Evolutionary conservation across 2,797 vertebrate genomes (phyloP).

Genomic region (Danio jaintianensis): DNA sequence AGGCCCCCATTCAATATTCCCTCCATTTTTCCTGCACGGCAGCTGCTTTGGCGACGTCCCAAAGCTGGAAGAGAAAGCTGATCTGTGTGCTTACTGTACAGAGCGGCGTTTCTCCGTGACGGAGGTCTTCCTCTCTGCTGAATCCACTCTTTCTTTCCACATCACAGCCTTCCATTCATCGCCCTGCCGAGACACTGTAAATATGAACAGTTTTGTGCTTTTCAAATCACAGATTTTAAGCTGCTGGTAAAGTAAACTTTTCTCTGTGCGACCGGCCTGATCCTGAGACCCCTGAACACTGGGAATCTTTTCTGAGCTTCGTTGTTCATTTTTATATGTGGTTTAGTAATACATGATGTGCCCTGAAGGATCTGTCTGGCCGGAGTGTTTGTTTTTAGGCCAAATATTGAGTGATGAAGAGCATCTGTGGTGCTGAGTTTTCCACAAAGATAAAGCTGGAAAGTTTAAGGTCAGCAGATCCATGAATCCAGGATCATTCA

Average conservation of each 20-base stretch:
- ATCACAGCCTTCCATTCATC: conserved; percentile 24
- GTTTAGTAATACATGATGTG: not conserved
- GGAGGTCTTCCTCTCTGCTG: conserved; percentile 39
- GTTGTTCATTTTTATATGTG: not conserved
- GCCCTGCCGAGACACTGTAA: conserved; percentile 8
- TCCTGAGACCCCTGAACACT: not conserved
- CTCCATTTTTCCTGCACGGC: conserved; percentile 8
- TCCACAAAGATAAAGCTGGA: not conserved
- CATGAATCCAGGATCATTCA: not conserved
- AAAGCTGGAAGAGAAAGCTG: conserved; percentile 39
- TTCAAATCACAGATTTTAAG: not conserved
- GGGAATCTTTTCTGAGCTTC: conserved; percentile 15
- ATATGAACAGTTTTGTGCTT: conserved; percentile 21
- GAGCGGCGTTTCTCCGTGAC: conserved; percentile 37
- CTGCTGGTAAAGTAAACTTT: conserved; percentile 20
- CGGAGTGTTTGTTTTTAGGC: not conserved
- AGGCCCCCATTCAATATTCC: conserved; percentile 45
- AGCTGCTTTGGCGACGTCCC: conserved; percentile 21
- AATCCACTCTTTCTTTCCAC: conserved; percentile 55
- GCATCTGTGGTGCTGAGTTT: not conserved
- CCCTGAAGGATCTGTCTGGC: not conserved
- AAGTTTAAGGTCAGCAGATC: not conserved
- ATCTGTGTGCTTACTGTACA: conserved; percentile 57
- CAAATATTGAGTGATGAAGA: conserved; percentile 1
- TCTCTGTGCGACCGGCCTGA: not conserved